A percentile compares a stretch with the other conserved stretches of the same genome.
These are phyloP conservation scores for Sphenodon punctatus DNA, from an alignment of 2,797 vertebrate species.

Conservation along the genomic window DNA sequence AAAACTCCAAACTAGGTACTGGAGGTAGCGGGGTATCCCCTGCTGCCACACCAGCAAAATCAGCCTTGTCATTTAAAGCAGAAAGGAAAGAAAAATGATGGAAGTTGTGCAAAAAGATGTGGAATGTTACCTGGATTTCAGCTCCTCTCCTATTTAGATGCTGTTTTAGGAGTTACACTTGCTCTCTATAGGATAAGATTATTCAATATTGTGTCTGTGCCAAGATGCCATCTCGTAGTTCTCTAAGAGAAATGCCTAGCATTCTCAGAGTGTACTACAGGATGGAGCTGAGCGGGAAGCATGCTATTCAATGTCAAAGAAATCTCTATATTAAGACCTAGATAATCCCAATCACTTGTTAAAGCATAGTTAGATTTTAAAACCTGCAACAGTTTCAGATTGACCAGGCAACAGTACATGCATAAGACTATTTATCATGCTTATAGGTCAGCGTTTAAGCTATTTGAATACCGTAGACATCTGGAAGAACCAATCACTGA, in stretches of 20 bases:
- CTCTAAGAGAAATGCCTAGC: constrained; percentile 2
- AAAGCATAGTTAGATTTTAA: constrained; percentile 54
- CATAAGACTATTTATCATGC: constrained; percentile 16
- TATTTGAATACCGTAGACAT: constrained; percentile 9
- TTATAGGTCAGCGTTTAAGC: constrained; percentile 41
- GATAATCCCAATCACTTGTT: constrained; percentile 48
- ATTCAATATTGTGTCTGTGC: not conserved
- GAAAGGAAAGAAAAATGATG: not conserved
- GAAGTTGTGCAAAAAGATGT: not conserved
- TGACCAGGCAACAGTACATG: constrained; percentile 7
- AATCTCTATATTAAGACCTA: constrained; percentile 40
- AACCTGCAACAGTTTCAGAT: constrained; percentile 46
- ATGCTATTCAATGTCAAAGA: constrained; percentile 38
- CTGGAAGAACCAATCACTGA: constrained; percentile 25
- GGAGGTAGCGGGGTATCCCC: too few relatives aligned
- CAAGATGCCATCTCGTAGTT: not conserved
- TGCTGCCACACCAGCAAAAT: too few relatives aligned
- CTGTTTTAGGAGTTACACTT: not conserved
- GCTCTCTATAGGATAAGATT: not conserved
- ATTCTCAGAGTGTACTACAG: not conserved
- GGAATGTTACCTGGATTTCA: constrained; percentile 10
- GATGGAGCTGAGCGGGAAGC: not conserved
- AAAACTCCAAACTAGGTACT: too few relatives aligned
- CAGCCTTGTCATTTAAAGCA: too few relatives aligned
- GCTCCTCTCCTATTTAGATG: not conserved